A percentile compares a stretch with the other conserved stretches of the same genome.
Conservation (phyloP, 1,140 invertebrate species). For the Brachionus angularis region DNA sequence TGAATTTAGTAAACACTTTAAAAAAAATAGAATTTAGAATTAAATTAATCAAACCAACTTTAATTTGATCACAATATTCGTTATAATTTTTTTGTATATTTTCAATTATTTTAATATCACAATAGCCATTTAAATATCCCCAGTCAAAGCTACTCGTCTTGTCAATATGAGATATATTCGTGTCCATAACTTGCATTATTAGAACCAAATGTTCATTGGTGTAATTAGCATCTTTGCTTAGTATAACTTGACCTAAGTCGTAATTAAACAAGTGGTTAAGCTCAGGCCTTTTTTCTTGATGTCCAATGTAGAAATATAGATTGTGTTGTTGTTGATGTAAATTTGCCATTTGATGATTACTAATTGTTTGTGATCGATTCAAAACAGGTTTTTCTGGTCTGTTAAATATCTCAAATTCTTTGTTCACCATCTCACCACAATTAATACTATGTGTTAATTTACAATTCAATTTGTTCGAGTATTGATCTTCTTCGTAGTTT, state of each 20-base stretch:
- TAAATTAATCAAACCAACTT: not conserved
- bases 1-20: no score
- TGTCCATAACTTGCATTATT: slow-evolving; percentile 37
- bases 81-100: slow-evolving; percentile 37
- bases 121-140: slow-evolving; percentile 25
- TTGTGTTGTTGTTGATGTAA: no score
- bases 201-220: slow-evolving; percentile 27
- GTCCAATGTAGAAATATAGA: slow-evolving; percentile 28
- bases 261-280: slow-evolving; percentile 15
- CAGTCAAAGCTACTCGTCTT: slow-evolving; percentile 14
- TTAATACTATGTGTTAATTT: slow-evolving; percentile 2
- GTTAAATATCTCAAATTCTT: slow-evolving; percentile 16
- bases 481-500: slow-evolving; percentile 2
- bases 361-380: slow-evolving; percentile 1
- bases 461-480: not conserved
- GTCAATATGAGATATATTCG: slow-evolving; percentile 24
- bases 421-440: not conserved
- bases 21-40: not conserved
- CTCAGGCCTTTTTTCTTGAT: slow-evolving; percentile 21
- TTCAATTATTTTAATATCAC: slow-evolving; percentile 34
- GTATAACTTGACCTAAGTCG: slow-evolving; percentile 33
- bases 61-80: slow-evolving; percentile 32
- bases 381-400: slow-evolving; percentile 13
- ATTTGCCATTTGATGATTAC: not conserved
- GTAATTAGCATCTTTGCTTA: slow-evolving; percentile 33